Percentiles rank a stretch among this genome's conserved stretches.
Evolutionary conservation across 1,140 invertebrate genomes (phyloP).

Genomic region (Drosophila fuyamai): DNA sequence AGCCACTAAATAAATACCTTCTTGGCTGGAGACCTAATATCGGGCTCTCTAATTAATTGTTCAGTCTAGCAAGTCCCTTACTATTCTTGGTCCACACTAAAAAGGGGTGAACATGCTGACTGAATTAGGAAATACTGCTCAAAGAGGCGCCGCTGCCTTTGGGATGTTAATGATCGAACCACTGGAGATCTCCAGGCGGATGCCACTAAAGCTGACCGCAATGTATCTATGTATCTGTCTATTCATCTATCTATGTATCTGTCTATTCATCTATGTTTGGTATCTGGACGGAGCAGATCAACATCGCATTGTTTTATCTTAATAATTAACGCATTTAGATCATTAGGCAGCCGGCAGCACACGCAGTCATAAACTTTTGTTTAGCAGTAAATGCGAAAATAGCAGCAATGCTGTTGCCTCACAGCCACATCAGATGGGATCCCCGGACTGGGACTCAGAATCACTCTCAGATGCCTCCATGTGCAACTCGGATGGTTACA

Average conservation of each 20-base stretch:
- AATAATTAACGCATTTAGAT: constrained; percentile 73
- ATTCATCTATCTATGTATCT: constrained; percentile 20
- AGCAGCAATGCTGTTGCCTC: constrained; percentile 21
- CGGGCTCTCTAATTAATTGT: constrained; percentile 1
- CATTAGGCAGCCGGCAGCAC: constrained; percentile 55
- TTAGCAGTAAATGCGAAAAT: constrained; percentile 59
- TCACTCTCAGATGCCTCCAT: constrained; percentile 13
- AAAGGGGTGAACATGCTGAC: neutral
- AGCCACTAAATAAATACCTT: neutral
- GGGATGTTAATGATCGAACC: constrained; percentile 62
- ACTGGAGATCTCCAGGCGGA: constrained; percentile 14
- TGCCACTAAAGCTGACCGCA: constrained; percentile 54
- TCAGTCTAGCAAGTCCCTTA: neutral
- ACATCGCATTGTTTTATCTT: constrained; percentile 47
- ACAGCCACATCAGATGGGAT: constrained; percentile 10
- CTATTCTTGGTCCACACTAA: too few species aligned
- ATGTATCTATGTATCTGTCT: constrained; percentile 23
- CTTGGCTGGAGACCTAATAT: neutral
- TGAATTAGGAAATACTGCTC: constrained; percentile 25
- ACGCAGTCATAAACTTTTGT: constrained; percentile 59
- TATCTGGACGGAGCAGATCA: constrained; percentile 18
- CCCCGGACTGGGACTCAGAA: neutral
- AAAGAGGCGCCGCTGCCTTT: constrained; percentile 24
- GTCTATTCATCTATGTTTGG: constrained; percentile 16
- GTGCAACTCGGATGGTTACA: constrained; percentile 13